Evolutionary conservation across 2,113 vertebrate genomes (phyloP).

Genomic region (Callopanchax toddi): DNA sequence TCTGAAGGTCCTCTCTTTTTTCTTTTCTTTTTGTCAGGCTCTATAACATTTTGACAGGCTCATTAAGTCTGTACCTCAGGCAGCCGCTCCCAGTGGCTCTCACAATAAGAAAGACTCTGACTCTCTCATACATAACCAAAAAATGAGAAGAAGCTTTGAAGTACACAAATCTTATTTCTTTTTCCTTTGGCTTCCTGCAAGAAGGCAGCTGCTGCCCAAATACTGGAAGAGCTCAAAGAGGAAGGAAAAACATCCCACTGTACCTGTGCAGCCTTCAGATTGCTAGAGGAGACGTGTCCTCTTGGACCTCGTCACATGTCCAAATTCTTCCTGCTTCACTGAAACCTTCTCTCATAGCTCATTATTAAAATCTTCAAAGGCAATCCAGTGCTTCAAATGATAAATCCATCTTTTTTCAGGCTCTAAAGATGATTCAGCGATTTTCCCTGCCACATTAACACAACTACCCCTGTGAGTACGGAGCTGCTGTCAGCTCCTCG

Average conservation of each 20-base stretch:
- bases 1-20: constrained; percentile 14
- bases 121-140: constrained; percentile 61
- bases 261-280: constrained; percentile 15
- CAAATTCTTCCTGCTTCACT: constrained; percentile 7
- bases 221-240: constrained; percentile 41
- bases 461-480: constrained; percentile 34
- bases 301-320: constrained; percentile 3
- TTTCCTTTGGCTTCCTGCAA: constrained; percentile 40
- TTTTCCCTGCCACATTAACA: constrained; percentile 40
- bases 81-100: constrained; percentile 66
- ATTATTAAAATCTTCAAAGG: constrained; percentile 2
- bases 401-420: no score
- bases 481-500: constrained; percentile 43
- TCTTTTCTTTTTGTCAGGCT: constrained; percentile 48
- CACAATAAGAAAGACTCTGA: constrained; percentile 64
- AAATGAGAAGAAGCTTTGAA: constrained; percentile 72
- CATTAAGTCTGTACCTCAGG: constrained; percentile 71
- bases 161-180: constrained; percentile 61
- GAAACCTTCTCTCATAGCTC: background rate
- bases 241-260: constrained; percentile 38
- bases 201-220: constrained; percentile 54
- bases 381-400: constrained; percentile 7
- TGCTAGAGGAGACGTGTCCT: constrained; percentile 36
- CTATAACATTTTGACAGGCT: constrained; percentile 72
- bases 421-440: constrained; percentile 30